Base-by-base conservation (phyloP, 2,888 invertebrate species). In the Dolichopus griseipennis region DNA sequence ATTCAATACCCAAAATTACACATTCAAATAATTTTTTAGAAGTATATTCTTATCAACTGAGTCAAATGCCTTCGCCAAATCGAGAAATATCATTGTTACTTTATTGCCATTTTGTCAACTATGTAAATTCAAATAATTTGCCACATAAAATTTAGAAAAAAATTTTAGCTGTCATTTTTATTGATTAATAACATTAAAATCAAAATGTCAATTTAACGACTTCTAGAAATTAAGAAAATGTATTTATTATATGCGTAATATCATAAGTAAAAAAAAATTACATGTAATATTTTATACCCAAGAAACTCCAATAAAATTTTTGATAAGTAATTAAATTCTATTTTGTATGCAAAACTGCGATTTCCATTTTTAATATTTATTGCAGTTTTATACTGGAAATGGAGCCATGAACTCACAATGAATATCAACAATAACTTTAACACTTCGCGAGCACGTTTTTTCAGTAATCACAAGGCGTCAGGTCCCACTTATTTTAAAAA, bases 331-430 rank as follows among this genome's bases (percentile, higher is more conserved):
- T 52, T 52, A 52, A 52, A 52, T 52, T 52, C 15, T 18, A 52
- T 12, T 52, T 52, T 52, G 52, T 52, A 52, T 52, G 52, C 52
- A 52, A 52, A 52, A 52, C 52, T 52, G 52, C 52, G 18, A 52
- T 18, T 52, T 52, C 15, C n/a, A 15, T 52, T 52, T 12, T 41
- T 41, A 41, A 2, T 41, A 41, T 41, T 41, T 41, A 27, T 27
- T 27, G 27, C 27, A 27, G 27, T 27, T 27, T 27, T 27, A 27
- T 27, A 27, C 27, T 27, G 27, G 27, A 27, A 27, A 27, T 27
- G 27, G 27, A 27, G 27, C 27, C 27, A 27, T n/a, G 27, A 27
- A 27, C 27, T 27, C 5, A 27, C 5, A 27, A 4, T 27, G 27
- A 27, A 27, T 27, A 27, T 27, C 27, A 27, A 27, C 27, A 27